phyloP scores from a whole-genome alignment of 2,113 vertebrate species.

The Ibidorhyncha struthersii region DNA sequence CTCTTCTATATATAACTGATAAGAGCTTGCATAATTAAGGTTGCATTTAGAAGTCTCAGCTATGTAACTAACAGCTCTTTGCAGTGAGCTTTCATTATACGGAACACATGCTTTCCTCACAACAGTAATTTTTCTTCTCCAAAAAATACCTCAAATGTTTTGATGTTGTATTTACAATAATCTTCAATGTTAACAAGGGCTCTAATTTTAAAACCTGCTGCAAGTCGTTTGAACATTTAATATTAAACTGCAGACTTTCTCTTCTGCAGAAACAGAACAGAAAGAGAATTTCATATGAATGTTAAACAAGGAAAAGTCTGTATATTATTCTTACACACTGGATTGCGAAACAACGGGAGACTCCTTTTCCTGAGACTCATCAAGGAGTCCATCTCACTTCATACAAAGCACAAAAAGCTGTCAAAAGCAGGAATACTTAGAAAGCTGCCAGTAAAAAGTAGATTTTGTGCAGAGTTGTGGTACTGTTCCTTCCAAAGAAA shows the following conservation, averaged over 20 bases:
- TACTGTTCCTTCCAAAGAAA: not conserved
- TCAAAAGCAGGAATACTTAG: not conserved
- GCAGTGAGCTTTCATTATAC: not conserved
- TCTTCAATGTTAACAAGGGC: not conserved
- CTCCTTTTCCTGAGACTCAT: not conserved
- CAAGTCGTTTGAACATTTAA: not conserved
- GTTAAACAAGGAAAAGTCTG: not conserved
- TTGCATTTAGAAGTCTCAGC: conserved; percentile 19
- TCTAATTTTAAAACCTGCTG: not conserved
- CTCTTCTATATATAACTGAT: conserved; percentile 57
- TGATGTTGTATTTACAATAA: not conserved
- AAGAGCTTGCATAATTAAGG: conserved; percentile 54
- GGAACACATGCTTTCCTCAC: not conserved
- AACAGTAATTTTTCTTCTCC: not conserved
- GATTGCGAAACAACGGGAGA: not conserved
- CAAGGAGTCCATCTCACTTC: not conserved
- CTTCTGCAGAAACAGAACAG: not conserved
- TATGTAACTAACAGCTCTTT: not conserved
- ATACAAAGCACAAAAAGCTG: not conserved
- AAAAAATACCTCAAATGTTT: not conserved
- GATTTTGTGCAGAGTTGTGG: not conserved
- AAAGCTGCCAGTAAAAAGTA: not conserved
- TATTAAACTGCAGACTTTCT: not conserved
- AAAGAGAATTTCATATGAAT: not conserved
- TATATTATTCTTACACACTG: not conserved